phyloP scores from a whole-genome alignment of 30 jellyfish, hydroid and myxozoan species.

The Hydractinia echinata region DNA sequence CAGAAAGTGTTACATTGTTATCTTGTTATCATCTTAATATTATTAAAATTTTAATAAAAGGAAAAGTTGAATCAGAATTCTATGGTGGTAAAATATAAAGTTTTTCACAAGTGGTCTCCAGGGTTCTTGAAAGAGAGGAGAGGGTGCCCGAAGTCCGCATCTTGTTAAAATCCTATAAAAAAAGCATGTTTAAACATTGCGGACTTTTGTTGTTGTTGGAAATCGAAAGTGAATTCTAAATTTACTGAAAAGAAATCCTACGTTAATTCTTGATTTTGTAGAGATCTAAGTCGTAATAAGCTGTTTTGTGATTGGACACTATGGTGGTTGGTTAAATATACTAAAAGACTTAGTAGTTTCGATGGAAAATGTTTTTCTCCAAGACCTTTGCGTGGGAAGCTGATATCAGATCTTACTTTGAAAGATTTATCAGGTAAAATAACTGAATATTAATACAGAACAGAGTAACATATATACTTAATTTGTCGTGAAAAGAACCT shows the following conservation, averaged over 20 bases:
- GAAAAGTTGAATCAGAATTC: too few relatives aligned
- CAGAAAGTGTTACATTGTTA: too few relatives aligned
- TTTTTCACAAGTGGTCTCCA: too few relatives aligned
- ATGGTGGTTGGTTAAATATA: slow-evolving; percentile 91
- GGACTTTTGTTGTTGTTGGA: neutral
- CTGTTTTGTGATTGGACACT: slow-evolving; percentile 93
- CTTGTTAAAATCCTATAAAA: neutral
- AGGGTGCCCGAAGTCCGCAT: neutral
- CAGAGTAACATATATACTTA: too few relatives aligned
- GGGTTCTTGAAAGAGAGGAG: too few relatives aligned
- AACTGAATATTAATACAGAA: too few relatives aligned
- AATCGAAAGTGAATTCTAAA: neutral
- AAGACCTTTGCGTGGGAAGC: slow-evolving; percentile 73
- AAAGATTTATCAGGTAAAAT: slow-evolving; percentile 71
- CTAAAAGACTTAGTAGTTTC: slow-evolving; percentile 57
- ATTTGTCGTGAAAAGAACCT: too few relatives aligned
- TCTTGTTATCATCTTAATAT: too few relatives aligned
- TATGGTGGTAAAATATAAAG: too few relatives aligned
- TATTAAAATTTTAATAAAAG: too few relatives aligned
- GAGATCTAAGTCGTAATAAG: slow-evolving; percentile 79
- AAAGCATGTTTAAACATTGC: too few relatives aligned
- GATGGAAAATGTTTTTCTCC: slow-evolving; percentile 90
- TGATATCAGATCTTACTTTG: slow-evolving; percentile 42
- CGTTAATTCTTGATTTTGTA: neutral
- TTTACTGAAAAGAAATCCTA: neutral